Percentiles rank a stretch among this genome's conserved stretches.
These are phyloP conservation scores for Pimephales promelas DNA, from an alignment of 2,113 vertebrate species.

Conservation along the genomic window DNA sequence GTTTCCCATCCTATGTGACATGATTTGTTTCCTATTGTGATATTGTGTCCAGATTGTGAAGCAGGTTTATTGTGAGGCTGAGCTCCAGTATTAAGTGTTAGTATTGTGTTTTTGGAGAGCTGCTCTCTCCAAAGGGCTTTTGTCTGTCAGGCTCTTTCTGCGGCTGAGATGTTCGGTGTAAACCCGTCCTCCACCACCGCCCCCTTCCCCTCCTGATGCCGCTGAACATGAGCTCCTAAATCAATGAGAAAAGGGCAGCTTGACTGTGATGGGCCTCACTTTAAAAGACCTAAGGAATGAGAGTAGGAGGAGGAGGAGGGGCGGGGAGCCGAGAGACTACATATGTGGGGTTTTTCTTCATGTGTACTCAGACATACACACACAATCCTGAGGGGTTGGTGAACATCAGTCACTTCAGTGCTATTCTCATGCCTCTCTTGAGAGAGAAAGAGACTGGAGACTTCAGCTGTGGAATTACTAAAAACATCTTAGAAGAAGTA, in stretches of 20 bases:
- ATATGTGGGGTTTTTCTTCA: conserved; percentile 12
- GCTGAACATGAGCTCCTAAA: conserved; percentile 1
- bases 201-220: neutral
- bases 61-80: neutral
- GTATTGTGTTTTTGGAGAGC: neutral
- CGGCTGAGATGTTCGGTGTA: conserved; percentile 7
- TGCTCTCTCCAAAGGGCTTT: conserved; percentile 1
- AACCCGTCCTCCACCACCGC: neutral
- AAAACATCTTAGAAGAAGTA: conserved; percentile 1
- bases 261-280: neutral
- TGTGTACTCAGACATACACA: neutral
- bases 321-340: neutral
- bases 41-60: neutral
- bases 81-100: neutral
- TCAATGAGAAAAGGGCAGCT: conserved; percentile 25
- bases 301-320: neutral
- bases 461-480: neutral
- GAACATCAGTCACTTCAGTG: conserved; percentile 10
- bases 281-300: conserved; percentile 26
- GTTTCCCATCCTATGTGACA: neutral
- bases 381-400: neutral
- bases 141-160: neutral
- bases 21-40: neutral
- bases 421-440: conserved; percentile 2
- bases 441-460: neutral